phyloP scores from a whole-genome alignment of 2,797 vertebrate species.

The Onychomys leucogaster region DNA sequence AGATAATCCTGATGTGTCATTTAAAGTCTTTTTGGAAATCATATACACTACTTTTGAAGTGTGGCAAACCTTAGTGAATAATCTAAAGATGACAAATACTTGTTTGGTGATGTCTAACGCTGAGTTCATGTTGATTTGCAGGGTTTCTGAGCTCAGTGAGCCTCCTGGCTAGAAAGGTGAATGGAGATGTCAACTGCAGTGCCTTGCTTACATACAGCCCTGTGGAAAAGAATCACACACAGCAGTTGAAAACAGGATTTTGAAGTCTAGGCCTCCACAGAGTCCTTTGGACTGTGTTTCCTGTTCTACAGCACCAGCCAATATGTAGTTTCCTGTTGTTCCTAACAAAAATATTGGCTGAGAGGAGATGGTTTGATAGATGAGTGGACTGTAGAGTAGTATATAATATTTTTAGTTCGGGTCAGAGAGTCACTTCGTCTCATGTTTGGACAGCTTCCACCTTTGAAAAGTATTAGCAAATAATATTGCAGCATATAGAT shows the following conservation, averaged over 20 bases:
- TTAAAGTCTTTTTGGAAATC: slow-evolving; percentile 52
- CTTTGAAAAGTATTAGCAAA: slow-evolving; percentile 48
- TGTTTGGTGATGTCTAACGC: slow-evolving; percentile 46
- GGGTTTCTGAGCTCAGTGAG: not conserved
- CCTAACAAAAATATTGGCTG: slow-evolving; percentile 58
- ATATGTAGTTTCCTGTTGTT: slow-evolving; percentile 74
- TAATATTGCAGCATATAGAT: slow-evolving; percentile 37
- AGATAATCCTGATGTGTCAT: not conserved
- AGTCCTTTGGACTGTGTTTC: slow-evolving; percentile 73
- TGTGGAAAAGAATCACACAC: slow-evolving; percentile 8
- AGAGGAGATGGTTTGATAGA: slow-evolving; percentile 49
- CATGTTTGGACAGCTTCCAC: not conserved
- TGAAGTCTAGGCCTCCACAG: slow-evolving; percentile 41
- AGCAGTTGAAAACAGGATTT: slow-evolving; percentile 74
- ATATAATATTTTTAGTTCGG: slow-evolving; percentile 53
- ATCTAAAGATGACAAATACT: slow-evolving; percentile 12
- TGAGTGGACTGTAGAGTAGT: slow-evolving; percentile 40
- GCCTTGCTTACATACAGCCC: not conserved
- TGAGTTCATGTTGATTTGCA: not conserved
- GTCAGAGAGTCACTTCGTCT: slow-evolving; percentile 46
- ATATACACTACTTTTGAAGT: slow-evolving; percentile 22
- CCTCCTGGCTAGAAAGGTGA: not conserved
- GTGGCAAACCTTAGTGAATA: not conserved
- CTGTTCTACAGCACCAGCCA: slow-evolving; percentile 66
- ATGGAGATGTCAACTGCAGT: not conserved